Evolutionary conservation across 37 sponge, comb jelly and placozoan species (phyloP).

Genomic region (Geodia barretti): DNA sequence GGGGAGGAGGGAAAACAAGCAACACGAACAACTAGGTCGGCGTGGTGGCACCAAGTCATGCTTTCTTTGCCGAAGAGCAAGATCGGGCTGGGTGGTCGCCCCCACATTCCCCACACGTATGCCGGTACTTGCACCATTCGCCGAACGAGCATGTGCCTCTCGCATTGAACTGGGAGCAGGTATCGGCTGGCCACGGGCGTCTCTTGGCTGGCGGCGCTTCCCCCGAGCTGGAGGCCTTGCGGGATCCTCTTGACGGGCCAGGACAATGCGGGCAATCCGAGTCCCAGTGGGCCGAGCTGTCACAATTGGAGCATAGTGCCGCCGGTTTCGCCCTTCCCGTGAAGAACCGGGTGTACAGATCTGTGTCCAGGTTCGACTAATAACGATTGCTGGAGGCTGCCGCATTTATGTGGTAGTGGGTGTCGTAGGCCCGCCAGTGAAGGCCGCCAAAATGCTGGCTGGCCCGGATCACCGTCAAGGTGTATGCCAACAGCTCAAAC

Average conservation of each 20-base stretch:
- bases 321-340: no score
- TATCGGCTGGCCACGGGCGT: neutral
- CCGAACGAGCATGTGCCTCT: neutral
- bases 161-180: neutral
- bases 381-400: neutral
- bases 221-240: neutral
- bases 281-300: no score
- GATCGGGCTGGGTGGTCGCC: neutral
- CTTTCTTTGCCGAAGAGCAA: no score
- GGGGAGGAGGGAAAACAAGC: no score
- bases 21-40: no score
- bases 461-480: neutral
- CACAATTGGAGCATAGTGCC: no score
- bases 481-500: slow-evolving; percentile 1
- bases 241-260: no score
- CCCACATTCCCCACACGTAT: neutral
- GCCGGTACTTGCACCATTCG: neutral
- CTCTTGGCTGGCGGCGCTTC: neutral
- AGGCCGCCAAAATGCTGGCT: neutral
- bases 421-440: neutral
- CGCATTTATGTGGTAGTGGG: neutral
- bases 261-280: no score
- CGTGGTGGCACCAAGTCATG: no score
- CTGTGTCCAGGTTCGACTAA: neutral
- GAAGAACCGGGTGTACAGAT: slow-evolving; percentile 1